A percentile compares a stretch with the other conserved stretches of the same genome.
These are phyloP conservation scores for Bombus balteatus DNA, from an alignment of 1,140 invertebrate genomes.

Conservation along the genomic window DNA sequence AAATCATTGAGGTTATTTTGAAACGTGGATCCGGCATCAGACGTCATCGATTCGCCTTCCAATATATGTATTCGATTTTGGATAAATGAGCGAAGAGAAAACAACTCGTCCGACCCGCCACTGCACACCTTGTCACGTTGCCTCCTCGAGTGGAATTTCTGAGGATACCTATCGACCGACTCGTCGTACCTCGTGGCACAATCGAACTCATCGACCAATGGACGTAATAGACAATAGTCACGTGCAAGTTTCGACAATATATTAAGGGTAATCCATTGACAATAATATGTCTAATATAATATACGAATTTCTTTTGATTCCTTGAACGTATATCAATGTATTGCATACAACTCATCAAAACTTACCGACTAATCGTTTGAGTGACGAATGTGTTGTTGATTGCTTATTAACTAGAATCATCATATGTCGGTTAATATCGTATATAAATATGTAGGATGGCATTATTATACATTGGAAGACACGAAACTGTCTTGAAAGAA, in stretches of 20 bases:
- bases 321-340: neutral
- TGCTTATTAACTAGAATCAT: neutral
- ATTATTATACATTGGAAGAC: neutral
- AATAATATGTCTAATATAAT: neutral
- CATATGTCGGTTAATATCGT: neutral
- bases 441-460: neutral
- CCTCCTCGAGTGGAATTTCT: slow-evolving; percentile 46
- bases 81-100: neutral
- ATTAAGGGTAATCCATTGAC: slow-evolving; percentile 46
- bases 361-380: neutral
- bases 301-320: neutral
- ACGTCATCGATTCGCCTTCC: slow-evolving; percentile 15
- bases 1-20: neutral
- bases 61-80: neutral
- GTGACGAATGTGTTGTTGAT: neutral
- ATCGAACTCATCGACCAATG: slow-evolving; percentile 65
- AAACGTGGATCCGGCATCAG: neutral
- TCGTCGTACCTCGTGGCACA: slow-evolving; percentile 32
- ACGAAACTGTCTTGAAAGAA: neutral
- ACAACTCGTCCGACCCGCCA: slow-evolving; percentile 36
- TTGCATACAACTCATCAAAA: neutral
- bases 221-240: slow-evolving; percentile 64
- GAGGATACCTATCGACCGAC: slow-evolving; percentile 65
- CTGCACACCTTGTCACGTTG: slow-evolving; percentile 32
- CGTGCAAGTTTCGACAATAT: slow-evolving; percentile 58